Evolutionary conservation across 2,113 vertebrate species (phyloP).

Genomic region (Halichoerus grypus): DNA sequence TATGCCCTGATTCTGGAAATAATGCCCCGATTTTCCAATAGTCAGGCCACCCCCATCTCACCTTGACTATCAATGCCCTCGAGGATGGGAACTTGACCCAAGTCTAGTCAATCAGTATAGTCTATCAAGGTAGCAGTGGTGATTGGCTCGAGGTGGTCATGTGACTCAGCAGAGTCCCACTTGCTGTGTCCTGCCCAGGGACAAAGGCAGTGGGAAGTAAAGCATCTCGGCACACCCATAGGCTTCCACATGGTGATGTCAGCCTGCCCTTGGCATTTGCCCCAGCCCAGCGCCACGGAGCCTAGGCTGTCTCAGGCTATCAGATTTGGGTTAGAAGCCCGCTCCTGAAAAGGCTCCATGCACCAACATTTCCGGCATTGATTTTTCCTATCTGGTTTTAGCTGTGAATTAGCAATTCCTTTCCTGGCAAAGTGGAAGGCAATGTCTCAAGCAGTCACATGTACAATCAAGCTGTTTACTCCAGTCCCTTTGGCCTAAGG

Average conservation of each 20-base stretch:
- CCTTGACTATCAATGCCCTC: background rate
- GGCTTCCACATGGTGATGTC: background rate
- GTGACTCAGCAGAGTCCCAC: background rate
- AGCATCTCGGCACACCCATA: background rate
- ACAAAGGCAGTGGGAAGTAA: background rate
- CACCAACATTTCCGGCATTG: background rate
- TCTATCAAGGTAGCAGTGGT: background rate
- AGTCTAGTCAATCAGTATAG: background rate
- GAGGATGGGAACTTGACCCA: no score
- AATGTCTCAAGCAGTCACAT: background rate
- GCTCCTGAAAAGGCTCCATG: background rate
- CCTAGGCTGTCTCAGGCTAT: background rate
- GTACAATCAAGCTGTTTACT: background rate
- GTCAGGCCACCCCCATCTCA: background rate
- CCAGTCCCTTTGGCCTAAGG: background rate
- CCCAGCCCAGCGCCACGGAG: rapidly evolving
- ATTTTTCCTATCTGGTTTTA: background rate
- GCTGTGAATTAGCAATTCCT: background rate
- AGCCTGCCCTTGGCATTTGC: background rate
- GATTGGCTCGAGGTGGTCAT: background rate
- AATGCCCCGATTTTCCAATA: background rate
- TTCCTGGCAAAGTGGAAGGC: background rate
- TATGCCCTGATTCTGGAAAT: background rate
- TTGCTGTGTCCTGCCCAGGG: background rate
- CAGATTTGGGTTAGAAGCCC: background rate